Base-by-base conservation (phyloP, 2,797 vertebrate genomes). In the Echeneis naucrates region DNA sequence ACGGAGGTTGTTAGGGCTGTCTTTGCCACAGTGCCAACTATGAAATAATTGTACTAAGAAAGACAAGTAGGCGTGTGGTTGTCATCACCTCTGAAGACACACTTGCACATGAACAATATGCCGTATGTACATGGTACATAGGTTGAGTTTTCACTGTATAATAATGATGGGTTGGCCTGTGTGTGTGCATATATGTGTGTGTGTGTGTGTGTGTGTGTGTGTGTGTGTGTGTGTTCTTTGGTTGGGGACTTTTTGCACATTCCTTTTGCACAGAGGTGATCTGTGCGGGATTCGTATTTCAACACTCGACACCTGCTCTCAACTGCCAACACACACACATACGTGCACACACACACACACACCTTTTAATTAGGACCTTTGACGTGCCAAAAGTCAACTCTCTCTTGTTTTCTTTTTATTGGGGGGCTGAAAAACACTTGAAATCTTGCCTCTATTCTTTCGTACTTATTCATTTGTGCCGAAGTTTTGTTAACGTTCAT, bases 231-330 rank as follows among this genome's bases (percentile, higher is more conserved):
- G 44, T 72, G 47, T 37, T 40, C 19, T 42, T 35, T 60, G 0
- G 5, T 0, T 6, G 76, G 85, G 68, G 78, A 73, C 75, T 86
- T 83, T 86, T 38, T 62, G 40, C 63, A 79, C 88, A 89, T 91
- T 90, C 90, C 72, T 90, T 82, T 83, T 70, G 78, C 47, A 12
- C 60, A 77, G 23, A 78, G 84, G 75, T 85, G 71, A 89, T 85
- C 72, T 81, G 69, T 62, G 51, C 78, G 56, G 61, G 85, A 87
- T 90, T 90, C 75, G 79, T 80, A 75, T 92, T 92, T 92, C 88
- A 89, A 84, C 88, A 89, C 82, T 81, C 6, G 44, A 85, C 84
- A 90, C 88, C 91, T 92, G 88, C 80, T 90, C 72, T 80, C 65
- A 91, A 90, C 88, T 78, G 81, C 73, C 86, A 83, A 72, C 56